These are phyloP conservation scores for Drosophila miranda DNA, from an alignment of 1,140 invertebrate species.

Conservation along the genomic window DNA sequence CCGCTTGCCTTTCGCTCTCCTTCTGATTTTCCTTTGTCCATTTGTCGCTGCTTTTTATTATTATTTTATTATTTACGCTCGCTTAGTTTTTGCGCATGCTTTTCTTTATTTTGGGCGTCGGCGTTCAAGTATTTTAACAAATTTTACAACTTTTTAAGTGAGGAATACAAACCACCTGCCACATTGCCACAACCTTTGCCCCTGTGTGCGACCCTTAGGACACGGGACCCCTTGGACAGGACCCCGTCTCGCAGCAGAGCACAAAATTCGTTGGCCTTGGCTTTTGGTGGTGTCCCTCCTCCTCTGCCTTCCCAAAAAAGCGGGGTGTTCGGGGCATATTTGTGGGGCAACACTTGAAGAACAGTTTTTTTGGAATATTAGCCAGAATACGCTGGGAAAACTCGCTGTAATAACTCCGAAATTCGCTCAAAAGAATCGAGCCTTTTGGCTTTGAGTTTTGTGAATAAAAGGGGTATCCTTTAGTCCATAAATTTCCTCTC, in stretches of 20 bases:
- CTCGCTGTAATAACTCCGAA: too few species aligned
- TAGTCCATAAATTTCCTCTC: too few species aligned
- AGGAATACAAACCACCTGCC: conserved; percentile 16
- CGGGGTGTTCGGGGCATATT: not conserved
- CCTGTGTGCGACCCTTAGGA: not conserved
- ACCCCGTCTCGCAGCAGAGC: too few species aligned
- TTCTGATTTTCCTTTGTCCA: conserved; percentile 19
- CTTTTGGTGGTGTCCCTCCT: conserved; percentile 30
- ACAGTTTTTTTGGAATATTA: too few species aligned
- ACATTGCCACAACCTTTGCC: not conserved
- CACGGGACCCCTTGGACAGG: too few species aligned
- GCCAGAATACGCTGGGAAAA: too few species aligned
- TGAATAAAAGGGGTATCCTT: too few species aligned
- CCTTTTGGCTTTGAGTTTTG: too few species aligned
- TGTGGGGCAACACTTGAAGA: too few species aligned
- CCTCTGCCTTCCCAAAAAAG: not conserved
- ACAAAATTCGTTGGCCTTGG: conserved; percentile 38
- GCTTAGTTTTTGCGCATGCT: conserved; percentile 62
- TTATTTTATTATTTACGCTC: conserved; percentile 59
- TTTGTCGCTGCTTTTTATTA: conserved; percentile 58
- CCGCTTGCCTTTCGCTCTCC: too few species aligned
- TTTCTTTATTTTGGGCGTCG: conserved; percentile 42
- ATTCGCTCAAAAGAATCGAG: too few species aligned
- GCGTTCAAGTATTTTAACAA: conserved; percentile 63
- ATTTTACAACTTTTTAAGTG: conserved; percentile 71